Conservation (phyloP, 2,113 vertebrate species). For the Aegotheles bennettii region DNA sequence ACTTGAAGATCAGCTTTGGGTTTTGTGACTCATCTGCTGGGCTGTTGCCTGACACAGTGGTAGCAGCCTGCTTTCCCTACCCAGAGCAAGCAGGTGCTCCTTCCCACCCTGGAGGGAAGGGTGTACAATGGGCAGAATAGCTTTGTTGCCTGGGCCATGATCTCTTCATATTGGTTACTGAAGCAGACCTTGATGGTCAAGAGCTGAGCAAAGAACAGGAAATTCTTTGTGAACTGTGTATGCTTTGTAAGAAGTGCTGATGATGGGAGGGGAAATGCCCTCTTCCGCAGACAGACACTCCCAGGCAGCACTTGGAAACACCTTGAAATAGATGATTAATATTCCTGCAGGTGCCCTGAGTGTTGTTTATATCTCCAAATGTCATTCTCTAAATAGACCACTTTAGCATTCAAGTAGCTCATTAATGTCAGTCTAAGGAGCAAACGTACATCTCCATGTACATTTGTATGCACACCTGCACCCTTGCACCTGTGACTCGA, state of each 20-base stretch:
- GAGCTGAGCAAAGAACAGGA: neutral
- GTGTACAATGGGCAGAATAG: neutral
- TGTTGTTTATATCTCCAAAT: constrained; percentile 12
- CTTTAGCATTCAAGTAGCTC: neutral
- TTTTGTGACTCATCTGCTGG: neutral
- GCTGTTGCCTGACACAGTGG: accelerated
- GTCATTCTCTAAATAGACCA: constrained; percentile 28
- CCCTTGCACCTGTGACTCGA: neutral
- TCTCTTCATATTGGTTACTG: neutral
- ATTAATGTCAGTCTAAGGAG: neutral
- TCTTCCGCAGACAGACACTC: neutral
- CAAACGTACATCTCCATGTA: neutral
- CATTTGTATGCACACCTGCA: neutral
- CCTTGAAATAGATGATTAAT: constrained; percentile 10
- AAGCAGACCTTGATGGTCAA: neutral
- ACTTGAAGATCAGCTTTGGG: neutral
- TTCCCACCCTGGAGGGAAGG: neutral
- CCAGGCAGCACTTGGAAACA: neutral
- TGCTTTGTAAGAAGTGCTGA: neutral
- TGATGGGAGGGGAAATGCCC: neutral
- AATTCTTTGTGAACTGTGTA: neutral
- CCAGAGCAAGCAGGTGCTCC: neutral
- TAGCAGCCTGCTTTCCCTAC: neutral
- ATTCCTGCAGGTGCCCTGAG: neutral
- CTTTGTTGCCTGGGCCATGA: neutral